Conservation (phyloP, 92 coral and sea anemone species). For the Phenganax subtilis region DNA sequence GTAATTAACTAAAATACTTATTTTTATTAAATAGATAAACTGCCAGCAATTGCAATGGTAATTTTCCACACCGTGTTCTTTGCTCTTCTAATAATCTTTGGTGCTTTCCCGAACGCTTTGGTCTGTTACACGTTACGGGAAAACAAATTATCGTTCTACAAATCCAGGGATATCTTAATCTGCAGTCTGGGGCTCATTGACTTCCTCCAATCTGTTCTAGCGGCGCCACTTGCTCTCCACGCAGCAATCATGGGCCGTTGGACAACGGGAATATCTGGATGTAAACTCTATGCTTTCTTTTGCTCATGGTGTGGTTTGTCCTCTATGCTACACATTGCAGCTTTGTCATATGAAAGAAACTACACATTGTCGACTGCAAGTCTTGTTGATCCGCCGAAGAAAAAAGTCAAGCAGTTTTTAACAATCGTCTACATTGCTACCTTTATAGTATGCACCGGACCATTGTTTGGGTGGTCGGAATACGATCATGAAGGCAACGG, state of each 20-base stretch:
- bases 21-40: too few relatives aligned
- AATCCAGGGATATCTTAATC: slow-evolving; percentile 44
- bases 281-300: slow-evolving; percentile 44
- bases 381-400: neutral
- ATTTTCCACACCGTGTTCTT: neutral
- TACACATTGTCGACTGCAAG: slow-evolving; percentile 35
- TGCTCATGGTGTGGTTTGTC: slow-evolving; percentile 43
- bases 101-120: neutral
- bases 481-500: slow-evolving; percentile 49
- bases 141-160: slow-evolving; percentile 38
- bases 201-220: slow-evolving; percentile 39
- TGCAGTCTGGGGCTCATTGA: slow-evolving; percentile 51
- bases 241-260: slow-evolving; percentile 23
- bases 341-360: slow-evolving; percentile 47
- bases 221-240: slow-evolving; percentile 43
- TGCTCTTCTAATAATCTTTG: neutral
- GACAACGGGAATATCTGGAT: slow-evolving; percentile 20
- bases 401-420: slow-evolving; percentile 6
- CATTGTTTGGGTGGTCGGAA: slow-evolving; percentile 62
- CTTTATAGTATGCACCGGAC: slow-evolving; percentile 46
- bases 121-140: neutral
- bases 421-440: slow-evolving; percentile 33
- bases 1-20: too few relatives aligned
- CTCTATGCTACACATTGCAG: slow-evolving; percentile 46
- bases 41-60: too few relatives aligned